Conservation (phyloP, 1,140 invertebrate species). For the Drosophila prosaltans region DNA sequence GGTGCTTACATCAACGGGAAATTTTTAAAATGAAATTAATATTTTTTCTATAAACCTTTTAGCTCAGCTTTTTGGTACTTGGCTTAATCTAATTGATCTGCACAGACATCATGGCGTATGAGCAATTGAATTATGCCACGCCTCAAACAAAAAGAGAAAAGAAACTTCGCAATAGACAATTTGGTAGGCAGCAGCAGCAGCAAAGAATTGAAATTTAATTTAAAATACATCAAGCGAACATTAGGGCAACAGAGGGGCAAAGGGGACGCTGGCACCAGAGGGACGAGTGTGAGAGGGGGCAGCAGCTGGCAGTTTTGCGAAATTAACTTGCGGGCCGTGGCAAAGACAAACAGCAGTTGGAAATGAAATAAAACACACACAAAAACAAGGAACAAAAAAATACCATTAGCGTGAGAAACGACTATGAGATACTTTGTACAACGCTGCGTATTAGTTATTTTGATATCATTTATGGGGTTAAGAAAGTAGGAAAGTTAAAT, state of each 20-base stretch:
- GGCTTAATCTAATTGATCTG: constrained; percentile 59
- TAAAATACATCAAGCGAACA: constrained; percentile 71
- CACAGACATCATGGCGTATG: constrained; percentile 43
- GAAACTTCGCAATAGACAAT: constrained; percentile 30
- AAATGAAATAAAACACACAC: constrained; percentile 58
- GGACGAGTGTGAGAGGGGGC: neutral
- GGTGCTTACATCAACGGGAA: constrained; percentile 45
- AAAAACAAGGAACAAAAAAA: constrained; percentile 9
- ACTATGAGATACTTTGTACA: neutral
- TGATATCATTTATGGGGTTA: neutral
- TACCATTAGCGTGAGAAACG: neutral
- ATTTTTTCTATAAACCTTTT: constrained; percentile 69
- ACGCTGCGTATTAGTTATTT: neutral
- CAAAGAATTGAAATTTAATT: constrained; percentile 67
- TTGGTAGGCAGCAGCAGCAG: constrained; percentile 14
- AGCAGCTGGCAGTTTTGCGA: constrained; percentile 54
- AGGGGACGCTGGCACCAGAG: neutral
- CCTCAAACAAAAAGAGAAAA: constrained; percentile 1
- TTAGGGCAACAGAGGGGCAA: constrained; percentile 26
- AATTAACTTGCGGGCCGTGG: constrained; percentile 68
- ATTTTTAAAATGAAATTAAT: constrained; percentile 61
- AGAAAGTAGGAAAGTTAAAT: no score
- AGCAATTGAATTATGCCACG: constrained; percentile 62
- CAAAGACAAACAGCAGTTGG: constrained; percentile 70
- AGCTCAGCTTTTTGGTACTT: constrained; percentile 36